phyloP scores from a whole-genome alignment of 1,140 invertebrate genomes.

The Homarus americanus region DNA sequence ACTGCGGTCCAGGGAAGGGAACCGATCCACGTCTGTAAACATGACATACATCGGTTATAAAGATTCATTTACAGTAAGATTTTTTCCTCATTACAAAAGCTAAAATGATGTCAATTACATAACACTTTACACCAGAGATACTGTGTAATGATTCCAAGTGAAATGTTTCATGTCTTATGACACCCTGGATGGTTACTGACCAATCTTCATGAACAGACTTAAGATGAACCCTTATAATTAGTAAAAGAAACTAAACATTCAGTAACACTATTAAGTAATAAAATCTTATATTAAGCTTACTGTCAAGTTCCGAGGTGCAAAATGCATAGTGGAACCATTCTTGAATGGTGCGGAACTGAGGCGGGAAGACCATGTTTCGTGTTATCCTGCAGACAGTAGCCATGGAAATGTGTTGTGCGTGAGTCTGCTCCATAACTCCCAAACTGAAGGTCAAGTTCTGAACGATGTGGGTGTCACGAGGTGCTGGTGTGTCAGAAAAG shows the following conservation, averaged over 20 bases:
- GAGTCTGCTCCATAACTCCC: conserved; percentile 81
- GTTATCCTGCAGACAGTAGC: conserved; percentile 95
- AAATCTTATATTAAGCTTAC: conserved; percentile 79
- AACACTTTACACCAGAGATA: no score
- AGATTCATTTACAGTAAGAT: no score
- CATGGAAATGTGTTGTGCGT: conserved; percentile 83
- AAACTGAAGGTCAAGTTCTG: conserved; percentile 90
- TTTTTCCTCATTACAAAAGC: no score
- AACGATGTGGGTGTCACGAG: conserved; percentile 79
- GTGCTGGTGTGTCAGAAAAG: conserved; percentile 9
- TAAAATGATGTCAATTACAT: no score
- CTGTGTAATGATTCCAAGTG: no score
- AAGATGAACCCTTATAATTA: no score
- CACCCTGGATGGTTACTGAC: no score
- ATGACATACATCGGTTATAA: no score
- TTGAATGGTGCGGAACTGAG: conserved; percentile 94
- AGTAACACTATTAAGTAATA: neutral
- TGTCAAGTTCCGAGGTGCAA: conserved; percentile 94
- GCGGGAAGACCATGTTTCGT: conserved; percentile 93
- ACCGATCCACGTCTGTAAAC: conserved; percentile 89
- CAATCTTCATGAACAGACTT: no score
- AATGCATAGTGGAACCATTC: conserved; percentile 99
- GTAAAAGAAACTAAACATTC: no score
- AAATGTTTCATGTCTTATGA: no score
- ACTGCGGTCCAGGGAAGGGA: conserved; percentile 86